Percentiles rank a stretch among this genome's conserved stretches.
Conservation (phyloP, 2,113 vertebrate genomes). For the Tragulus kanchil region DNA sequence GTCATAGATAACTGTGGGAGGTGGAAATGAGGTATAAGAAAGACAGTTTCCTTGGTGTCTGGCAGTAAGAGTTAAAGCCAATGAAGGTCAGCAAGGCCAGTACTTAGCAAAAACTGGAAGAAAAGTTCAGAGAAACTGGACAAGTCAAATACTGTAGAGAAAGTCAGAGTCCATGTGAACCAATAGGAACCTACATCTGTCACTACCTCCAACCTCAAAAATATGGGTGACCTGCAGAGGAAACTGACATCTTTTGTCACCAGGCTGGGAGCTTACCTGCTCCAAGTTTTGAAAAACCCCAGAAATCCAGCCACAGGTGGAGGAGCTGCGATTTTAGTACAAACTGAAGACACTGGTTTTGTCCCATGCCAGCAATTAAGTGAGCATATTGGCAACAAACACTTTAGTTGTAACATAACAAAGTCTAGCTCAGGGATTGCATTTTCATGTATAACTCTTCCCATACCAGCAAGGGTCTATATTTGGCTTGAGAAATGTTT, state of each 20-base stretch:
- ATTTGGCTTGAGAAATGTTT: conserved; percentile 70
- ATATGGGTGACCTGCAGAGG: not conserved
- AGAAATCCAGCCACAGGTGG: not conserved
- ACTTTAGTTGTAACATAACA: not conserved
- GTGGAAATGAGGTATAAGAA: too few relatives aligned
- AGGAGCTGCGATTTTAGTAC: not conserved
- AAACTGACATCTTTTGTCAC: not conserved
- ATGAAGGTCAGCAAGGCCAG: not conserved
- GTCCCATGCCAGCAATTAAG: not conserved
- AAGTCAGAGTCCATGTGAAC: not conserved
- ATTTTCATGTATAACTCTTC: not conserved
- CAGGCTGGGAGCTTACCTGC: not conserved
- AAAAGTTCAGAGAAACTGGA: not conserved
- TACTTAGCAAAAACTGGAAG: not conserved
- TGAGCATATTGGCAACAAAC: not conserved
- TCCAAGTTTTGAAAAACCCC: not conserved
- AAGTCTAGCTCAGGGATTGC: not conserved
- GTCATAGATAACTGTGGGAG: not conserved
- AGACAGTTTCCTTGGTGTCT: not conserved
- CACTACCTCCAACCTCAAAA: not conserved
- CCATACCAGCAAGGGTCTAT: conserved; percentile 14
- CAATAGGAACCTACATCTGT: too few relatives aligned
- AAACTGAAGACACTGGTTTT: not conserved
- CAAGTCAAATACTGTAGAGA: not conserved
- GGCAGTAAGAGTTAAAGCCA: not conserved